Evolutionary conservation across 2,113 vertebrate genomes (phyloP).

Genomic region (Microtus ochrogaster): DNA sequence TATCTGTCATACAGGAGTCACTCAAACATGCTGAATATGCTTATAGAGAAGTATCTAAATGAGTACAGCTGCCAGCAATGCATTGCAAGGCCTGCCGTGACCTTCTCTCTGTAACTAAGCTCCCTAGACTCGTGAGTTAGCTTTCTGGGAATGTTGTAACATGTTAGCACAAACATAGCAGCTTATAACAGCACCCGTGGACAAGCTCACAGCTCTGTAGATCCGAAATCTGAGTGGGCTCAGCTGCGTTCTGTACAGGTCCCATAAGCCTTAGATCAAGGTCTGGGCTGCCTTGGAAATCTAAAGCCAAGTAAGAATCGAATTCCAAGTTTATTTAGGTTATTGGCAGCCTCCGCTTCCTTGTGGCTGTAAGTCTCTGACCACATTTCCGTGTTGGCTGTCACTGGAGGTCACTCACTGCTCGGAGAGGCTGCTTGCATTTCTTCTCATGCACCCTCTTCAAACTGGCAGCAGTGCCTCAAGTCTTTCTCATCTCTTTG

Average conservation of each 20-base stretch:
- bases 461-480: not conserved
- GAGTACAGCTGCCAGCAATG: conserved; percentile 36
- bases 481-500: not conserved
- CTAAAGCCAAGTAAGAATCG: conserved; percentile 5
- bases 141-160: not conserved
- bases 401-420: not conserved
- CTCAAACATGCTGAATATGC: conserved; percentile 27
- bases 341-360: conserved; percentile 30
- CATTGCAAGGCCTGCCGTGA: not conserved
- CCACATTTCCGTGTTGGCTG: not conserved
- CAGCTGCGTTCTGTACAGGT: conserved; percentile 16
- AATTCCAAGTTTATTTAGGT: conserved; percentile 45
- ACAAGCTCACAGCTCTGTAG: conserved; percentile 33
- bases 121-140: not conserved
- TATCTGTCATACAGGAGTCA: not conserved
- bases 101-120: not conserved
- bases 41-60: conserved; percentile 17
- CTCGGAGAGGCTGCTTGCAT: conserved; percentile 2
- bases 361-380: conserved; percentile 7
- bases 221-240: not conserved
- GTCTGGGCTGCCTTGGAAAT: not conserved
- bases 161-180: not conserved
- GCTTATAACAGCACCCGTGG: conserved; percentile 45
- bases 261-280: conserved; percentile 25
- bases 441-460: not conserved